Base-by-base conservation (phyloP, 2,113 vertebrate species). In the Heloderma charlesbogerti region DNA sequence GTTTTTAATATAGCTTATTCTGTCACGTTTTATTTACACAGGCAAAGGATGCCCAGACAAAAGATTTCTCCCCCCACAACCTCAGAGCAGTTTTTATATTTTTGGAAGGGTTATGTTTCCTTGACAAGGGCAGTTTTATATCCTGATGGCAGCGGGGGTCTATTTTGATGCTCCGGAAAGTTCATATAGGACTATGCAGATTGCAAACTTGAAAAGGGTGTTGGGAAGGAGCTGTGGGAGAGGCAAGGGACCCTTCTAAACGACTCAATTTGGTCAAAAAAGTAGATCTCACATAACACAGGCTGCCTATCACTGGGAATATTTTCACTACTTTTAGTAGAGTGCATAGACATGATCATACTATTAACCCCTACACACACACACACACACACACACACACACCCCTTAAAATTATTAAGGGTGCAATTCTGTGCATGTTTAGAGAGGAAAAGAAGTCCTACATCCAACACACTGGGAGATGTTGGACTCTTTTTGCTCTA, bases 51-150 rank as follows among this genome's bases (percentile, higher is more conserved):
- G 82, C 89, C 72, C 7, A 25, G 48, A 78, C 83, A 85, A 90
- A 90, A 90, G 72, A 48, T 48, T 63, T n/a, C 89, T 66, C 72
- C 57, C 82, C 89, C 82, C 22, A 4, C 34, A 7, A 78, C 8
- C 16, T 85, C 89, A 85, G 60, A 77, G 87, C 37, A 80, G 43
- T 67, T 88, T 85, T 86, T 86, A 79, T 90, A 90, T 90, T 90
- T 90, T 90, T 78, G 84, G 84, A 90, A 86, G 83, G 89, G 84
- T 86, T 90, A 90, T 51, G 43, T 90, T 90, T 90, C 89, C 83
- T 90, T 86, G n/a, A 67, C 63, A 80, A 90, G 83, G 43, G 74
- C 74, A 79, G 83, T 43, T 69, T 90, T 86, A 69, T 86, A 90
- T 90, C 83, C 89, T 90, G 89, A 54, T 8, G 34, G 7, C 63